Conservation (phyloP, 2,888 invertebrate genomes). For the Polia nebulosa region DNA sequence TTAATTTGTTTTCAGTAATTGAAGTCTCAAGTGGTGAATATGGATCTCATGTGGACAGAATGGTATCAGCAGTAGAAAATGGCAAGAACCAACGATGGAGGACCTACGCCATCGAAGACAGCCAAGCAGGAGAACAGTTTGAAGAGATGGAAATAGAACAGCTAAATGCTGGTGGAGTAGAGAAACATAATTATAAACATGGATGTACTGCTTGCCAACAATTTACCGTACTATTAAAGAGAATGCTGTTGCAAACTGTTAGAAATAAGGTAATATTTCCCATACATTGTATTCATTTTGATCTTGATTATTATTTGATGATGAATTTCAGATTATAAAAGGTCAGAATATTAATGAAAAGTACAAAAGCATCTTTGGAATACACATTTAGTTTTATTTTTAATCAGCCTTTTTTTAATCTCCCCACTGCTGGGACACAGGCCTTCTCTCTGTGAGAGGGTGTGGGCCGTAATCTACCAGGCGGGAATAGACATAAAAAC, state of each 20-base stretch:
- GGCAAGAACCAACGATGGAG: constrained; percentile 91
- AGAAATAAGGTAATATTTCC: constrained; percentile 92
- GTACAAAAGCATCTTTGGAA: neutral
- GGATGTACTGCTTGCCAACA: constrained; percentile 92
- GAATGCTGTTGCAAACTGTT: constrained; percentile 94
- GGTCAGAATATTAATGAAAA: constrained; percentile 8
- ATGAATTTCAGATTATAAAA: neutral
- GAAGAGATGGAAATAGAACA: constrained; percentile 83
- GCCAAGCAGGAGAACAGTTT: constrained; percentile 54
- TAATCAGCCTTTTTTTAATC: too few relatives aligned
- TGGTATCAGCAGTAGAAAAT: constrained; percentile 93
- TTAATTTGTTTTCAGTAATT: constrained; percentile 90
- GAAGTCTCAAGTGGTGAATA: constrained; percentile 96
- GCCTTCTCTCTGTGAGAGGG: too few relatives aligned
- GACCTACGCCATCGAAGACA: constrained; percentile 74
- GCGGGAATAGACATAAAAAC: too few relatives aligned
- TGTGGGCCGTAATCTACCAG: too few relatives aligned
- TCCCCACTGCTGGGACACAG: too few relatives aligned
- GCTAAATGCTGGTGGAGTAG: constrained; percentile 83
- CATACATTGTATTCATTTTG: neutral
- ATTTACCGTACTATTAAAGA: constrained; percentile 92
- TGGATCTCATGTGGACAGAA: constrained; percentile 93
- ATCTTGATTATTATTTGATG: neutral
- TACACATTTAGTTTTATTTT: too few relatives aligned
- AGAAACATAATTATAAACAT: constrained; percentile 89